These are phyloP conservation scores for Lytechinus variegatus DNA, from an alignment of 35 echinoderm and acorn worm genomes.

Conservation along the genomic window DNA sequence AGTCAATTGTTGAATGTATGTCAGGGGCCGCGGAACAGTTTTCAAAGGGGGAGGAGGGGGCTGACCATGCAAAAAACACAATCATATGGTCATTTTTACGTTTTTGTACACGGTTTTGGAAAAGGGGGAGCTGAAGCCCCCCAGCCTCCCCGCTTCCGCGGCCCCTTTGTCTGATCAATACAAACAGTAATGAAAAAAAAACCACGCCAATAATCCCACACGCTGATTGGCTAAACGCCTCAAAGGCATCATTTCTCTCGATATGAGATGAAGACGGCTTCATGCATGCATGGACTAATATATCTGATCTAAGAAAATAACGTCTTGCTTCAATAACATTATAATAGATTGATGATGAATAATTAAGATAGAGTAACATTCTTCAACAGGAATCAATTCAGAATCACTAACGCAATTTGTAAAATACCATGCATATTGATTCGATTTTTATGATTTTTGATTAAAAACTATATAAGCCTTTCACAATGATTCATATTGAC, in stretches of 20 bases:
- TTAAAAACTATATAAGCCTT: too few species aligned
- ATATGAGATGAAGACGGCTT: background rate
- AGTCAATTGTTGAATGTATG: background rate
- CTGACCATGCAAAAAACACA: too few species aligned
- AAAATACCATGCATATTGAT: background rate
- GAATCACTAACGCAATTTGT: background rate
- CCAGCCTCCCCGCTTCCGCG: too few species aligned
- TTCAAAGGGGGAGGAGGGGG: too few species aligned
- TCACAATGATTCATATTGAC: too few species aligned
- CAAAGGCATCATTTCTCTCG: background rate
- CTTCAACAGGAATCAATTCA: background rate
- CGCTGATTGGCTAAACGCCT: constrained; percentile 8
- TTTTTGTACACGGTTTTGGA: too few species aligned
- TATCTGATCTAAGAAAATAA: background rate
- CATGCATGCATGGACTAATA: background rate
- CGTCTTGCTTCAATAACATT: background rate
- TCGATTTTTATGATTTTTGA: too few species aligned
- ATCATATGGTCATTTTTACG: too few species aligned
- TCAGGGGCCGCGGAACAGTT: too few species aligned
- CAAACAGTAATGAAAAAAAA: too few species aligned
- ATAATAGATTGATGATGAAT: background rate
- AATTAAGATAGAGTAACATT: background rate
- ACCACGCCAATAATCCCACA: background rate
- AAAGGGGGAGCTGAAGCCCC: too few species aligned
- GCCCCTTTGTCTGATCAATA: background rate